Conservation (phyloP, 2,113 vertebrate species). For the Pangasianodon gigas region DNA sequence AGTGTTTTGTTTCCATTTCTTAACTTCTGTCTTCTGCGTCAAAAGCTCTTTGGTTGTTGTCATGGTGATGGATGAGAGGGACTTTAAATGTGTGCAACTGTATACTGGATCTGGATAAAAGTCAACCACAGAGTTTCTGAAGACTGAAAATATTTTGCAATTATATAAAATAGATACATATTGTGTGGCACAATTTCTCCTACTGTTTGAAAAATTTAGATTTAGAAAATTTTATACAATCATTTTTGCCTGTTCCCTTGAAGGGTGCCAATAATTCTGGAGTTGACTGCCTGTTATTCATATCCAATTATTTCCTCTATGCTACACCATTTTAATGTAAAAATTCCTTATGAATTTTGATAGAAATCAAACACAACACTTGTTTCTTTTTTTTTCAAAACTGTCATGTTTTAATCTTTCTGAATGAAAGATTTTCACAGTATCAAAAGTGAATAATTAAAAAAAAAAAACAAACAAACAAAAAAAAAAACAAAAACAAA, state of each 20-base stretch:
- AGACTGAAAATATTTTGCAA: neutral
- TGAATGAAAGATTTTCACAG: conserved; percentile 91
- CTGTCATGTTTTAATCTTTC: conserved; percentile 89
- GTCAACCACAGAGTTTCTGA: neutral
- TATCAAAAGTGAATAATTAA: conserved; percentile 89
- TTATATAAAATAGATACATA: neutral
- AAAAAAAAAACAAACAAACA: conserved; percentile 60
- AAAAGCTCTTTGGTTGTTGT: neutral
- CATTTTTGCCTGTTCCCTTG: neutral
- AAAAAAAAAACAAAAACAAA: conserved; percentile 56
- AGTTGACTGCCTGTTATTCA: neutral
- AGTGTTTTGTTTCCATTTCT: neutral
- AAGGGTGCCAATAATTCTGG: neutral
- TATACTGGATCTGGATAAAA: neutral
- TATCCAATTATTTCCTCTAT: too few relatives aligned
- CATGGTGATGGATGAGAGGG: neutral
- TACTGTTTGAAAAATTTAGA: neutral
- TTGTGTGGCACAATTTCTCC: neutral
- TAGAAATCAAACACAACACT: conserved; percentile 69
- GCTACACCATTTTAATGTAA: neutral
- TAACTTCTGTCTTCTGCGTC: neutral
- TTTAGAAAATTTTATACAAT: neutral
- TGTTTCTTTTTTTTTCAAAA: conserved; percentile 77
- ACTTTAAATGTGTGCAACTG: neutral
- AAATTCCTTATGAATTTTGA: neutral